Conservation (phyloP, 2,888 invertebrate species). For the Tetanocera ferruginea region DNA sequence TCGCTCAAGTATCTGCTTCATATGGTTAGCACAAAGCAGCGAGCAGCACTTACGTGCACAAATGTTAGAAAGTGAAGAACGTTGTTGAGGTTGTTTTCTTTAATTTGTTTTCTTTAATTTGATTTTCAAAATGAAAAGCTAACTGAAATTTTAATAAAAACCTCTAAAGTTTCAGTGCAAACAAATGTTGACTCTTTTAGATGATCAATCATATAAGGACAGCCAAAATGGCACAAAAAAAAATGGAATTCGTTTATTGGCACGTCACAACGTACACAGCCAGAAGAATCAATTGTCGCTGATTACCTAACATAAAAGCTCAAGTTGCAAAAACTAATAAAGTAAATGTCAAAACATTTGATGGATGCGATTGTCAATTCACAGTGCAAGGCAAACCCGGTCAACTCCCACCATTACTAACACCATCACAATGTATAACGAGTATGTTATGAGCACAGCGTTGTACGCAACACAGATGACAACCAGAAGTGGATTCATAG, state of each 20-base stretch:
- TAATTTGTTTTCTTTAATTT: too few relatives aligned
- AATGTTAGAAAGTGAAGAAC: background rate
- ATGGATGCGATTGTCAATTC: constrained; percentile 27
- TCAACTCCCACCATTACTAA: background rate
- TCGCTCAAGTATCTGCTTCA: background rate
- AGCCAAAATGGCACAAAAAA: background rate
- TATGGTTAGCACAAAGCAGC: background rate
- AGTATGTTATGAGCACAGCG: background rate
- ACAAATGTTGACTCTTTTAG: too few relatives aligned
- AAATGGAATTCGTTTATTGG: background rate
- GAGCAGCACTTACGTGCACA: too few relatives aligned
- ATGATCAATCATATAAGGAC: constrained; percentile 18
- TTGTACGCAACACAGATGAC: constrained; percentile 1
- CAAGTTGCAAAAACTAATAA: constrained; percentile 19
- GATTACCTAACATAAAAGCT: constrained; percentile 2
- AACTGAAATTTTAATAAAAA: too few relatives aligned
- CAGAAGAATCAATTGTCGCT: constrained; percentile 28
- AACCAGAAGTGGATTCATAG: constrained; percentile 23
- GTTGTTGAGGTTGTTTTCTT: too few relatives aligned
- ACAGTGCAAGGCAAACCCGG: background rate
- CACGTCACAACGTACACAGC: background rate
- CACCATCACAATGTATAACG: background rate
- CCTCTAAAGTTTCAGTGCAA: too few relatives aligned
- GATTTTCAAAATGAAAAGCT: too few relatives aligned
- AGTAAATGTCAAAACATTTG: constrained; percentile 1